Percentiles rank a stretch among this genome's conserved stretches.
phyloP scores from a whole-genome alignment of 2,797 vertebrate species.

The Potorous gilbertii region DNA sequence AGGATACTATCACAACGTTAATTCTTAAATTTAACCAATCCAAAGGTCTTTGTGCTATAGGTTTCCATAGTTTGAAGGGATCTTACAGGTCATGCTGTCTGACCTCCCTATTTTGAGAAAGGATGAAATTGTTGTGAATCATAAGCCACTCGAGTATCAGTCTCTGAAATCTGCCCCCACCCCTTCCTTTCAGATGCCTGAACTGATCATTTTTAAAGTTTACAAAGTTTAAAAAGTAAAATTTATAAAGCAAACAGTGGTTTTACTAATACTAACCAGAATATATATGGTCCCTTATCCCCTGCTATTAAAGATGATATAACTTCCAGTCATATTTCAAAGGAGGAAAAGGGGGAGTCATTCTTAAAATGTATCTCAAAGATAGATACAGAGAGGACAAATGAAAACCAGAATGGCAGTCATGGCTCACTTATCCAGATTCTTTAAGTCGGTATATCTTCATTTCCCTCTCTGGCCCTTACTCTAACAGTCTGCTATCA shows the following conservation, averaged over 20 bases:
- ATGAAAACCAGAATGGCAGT: neutral
- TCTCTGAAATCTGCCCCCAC: neutral
- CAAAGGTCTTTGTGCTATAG: neutral
- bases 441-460: neutral
- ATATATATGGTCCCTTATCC: neutral
- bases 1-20: neutral
- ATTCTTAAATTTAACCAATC: neutral
- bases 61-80: neutral
- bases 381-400: neutral
- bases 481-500: neutral
- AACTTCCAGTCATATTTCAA: neutral
- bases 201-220: neutral
- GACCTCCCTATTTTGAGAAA: neutral
- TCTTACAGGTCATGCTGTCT: neutral
- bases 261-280: neutral
- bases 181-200: neutral
- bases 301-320: neutral
- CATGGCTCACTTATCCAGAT: neutral
- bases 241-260: neutral
- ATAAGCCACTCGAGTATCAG: neutral
- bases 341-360: neutral
- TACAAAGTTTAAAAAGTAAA: neutral
- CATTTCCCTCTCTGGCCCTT: neutral
- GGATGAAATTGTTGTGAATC: neutral
- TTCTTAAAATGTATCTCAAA: neutral